A percentile compares a stretch with the other conserved stretches of the same genome.
Evolutionary conservation across 2,888 invertebrate genomes (phyloP).

Genomic region (Phyllotreta cruciferae): DNA sequence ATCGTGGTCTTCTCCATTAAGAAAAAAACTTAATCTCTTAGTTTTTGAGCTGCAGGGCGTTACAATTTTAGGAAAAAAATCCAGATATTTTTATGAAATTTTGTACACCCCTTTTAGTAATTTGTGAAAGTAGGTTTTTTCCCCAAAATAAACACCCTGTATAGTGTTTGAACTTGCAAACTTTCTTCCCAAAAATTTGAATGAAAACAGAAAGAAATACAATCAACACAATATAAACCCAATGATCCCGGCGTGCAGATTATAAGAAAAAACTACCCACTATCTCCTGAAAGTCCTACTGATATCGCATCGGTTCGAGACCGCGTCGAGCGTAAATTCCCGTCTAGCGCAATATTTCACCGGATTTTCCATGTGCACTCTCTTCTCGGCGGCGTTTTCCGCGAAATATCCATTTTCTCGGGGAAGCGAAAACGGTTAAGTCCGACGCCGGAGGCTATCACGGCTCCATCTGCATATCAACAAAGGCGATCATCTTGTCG

Average conservation of each 20-base stretch:
- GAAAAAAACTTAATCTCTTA: too few species aligned
- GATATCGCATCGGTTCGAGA: constrained; percentile 8
- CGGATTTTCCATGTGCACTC: constrained; percentile 18
- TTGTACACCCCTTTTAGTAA: too few species aligned
- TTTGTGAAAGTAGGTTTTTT: too few species aligned
- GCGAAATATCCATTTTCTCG: constrained; percentile 15
- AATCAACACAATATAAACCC: too few species aligned
- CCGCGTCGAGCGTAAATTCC: constrained; percentile 10
- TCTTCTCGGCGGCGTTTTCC: constrained; percentile 10
- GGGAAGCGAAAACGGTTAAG: constrained; percentile 3
- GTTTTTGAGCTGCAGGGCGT: too few species aligned
- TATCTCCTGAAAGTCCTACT: neutral
- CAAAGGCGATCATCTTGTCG: constrained; percentile 16
- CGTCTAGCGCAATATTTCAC: constrained; percentile 17
- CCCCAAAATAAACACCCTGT: too few species aligned
- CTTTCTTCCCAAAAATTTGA: too few species aligned
- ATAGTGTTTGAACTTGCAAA: too few species aligned
- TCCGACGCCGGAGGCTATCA: constrained; percentile 9
- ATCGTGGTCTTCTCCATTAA: too few species aligned
- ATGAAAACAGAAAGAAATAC: too few species aligned
- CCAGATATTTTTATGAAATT: too few species aligned
- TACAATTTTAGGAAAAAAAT: too few species aligned
- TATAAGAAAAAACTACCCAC: neutral
- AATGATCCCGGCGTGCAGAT: neutral
- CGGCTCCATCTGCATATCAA: constrained; percentile 22